phyloP scores from a whole-genome alignment of 2,113 vertebrate species.

The mouse (Mus musculus) region GRCm39 chr13:18318501-18319000 shows the following conservation, averaged over 20 bases:
- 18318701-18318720: not conserved
- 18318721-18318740: not conserved
- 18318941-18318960: too few species aligned
- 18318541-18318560: not conserved
- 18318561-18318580: not conserved
- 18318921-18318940: not conserved
- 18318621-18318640: not conserved
- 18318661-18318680: not conserved
- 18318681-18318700: not conserved
- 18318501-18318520: not conserved
- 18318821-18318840: not conserved
- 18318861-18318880: conserved; percentile 2
- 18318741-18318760: not conserved
- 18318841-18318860: not conserved
- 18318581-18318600: not conserved
- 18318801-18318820: not conserved
- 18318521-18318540: not conserved
- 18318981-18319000: not conserved
- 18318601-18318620: not conserved
- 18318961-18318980: not conserved
- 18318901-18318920: not conserved
- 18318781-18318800: not conserved
- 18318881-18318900: not conserved
- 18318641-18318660: not conserved
- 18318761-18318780: not conserved